A percentile compares a stretch with the other conserved stretches of the same genome.
Conservation (phyloP, 1,140 invertebrate species). For the Pogonognathellus flavescens region DNA sequence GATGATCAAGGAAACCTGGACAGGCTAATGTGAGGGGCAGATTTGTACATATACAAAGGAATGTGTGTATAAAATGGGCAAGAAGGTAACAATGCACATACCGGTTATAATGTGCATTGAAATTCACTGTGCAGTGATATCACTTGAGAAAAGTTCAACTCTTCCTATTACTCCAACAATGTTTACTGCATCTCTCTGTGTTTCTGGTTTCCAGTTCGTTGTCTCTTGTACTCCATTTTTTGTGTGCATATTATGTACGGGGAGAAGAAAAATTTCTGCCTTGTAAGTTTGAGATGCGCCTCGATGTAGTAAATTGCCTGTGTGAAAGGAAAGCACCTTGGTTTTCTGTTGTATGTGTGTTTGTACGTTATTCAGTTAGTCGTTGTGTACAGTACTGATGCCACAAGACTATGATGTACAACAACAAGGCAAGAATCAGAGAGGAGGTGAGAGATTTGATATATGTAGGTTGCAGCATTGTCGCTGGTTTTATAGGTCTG, state of each 20-base stretch:
- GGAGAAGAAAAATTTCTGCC: background rate
- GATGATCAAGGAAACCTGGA: too few relatives aligned
- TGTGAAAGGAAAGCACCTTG: background rate
- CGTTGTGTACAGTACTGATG: too few relatives aligned
- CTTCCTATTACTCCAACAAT: background rate
- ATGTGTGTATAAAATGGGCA: too few relatives aligned
- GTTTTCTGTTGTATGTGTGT: background rate
- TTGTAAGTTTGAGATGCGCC: background rate
- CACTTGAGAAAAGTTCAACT: background rate
- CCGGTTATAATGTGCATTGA: background rate
- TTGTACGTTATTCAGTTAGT: background rate
- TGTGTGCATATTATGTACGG: background rate
- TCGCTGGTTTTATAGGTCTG: background rate
- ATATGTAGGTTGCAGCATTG: background rate
- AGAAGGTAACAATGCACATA: background rate
- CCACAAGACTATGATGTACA: too few relatives aligned
- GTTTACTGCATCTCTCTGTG: background rate
- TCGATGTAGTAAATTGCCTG: background rate
- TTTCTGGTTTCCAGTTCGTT: slow-evolving; percentile 9
- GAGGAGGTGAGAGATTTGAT: too few relatives aligned
- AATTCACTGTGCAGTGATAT: too few relatives aligned
- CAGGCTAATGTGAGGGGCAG: too few relatives aligned
- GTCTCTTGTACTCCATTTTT: background rate
- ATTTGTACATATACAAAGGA: too few relatives aligned
- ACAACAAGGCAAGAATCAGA: too few relatives aligned